Conservation (phyloP, 2,888 invertebrate genomes). For the Mimas tiliae region DNA sequence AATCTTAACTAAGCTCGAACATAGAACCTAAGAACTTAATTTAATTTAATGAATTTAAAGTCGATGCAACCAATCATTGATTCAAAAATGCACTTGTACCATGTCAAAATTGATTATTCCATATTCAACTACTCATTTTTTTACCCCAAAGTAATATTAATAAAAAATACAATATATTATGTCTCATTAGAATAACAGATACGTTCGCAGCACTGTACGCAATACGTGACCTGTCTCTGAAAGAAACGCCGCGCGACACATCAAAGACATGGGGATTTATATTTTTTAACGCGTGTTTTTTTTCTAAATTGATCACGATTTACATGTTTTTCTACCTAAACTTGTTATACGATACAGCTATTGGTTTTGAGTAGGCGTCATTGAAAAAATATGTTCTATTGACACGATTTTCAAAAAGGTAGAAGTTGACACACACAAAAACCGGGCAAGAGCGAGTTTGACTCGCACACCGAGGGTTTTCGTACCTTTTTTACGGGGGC, state of each 20-base stretch:
- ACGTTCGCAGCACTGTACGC: conserved; percentile 5
- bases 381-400: not conserved
- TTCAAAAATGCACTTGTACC: not conserved
- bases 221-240: conserved; percentile 13
- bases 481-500: too few species aligned
- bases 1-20: too few species aligned
- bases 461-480: too few species aligned
- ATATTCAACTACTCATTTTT: not conserved
- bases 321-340: not conserved
- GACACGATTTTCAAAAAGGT: not conserved
- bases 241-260: conserved; percentile 15
- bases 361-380: not conserved
- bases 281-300: conserved; percentile 8
- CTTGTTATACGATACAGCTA: not conserved
- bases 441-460: too few species aligned
- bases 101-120: too few species aligned
- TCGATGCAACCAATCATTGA: not conserved
- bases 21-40: too few species aligned
- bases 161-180: not conserved
- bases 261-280: conserved; percentile 14
- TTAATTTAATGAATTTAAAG: too few species aligned
- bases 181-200: not conserved
- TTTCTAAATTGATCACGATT: conserved; percentile 9
- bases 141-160: not conserved
- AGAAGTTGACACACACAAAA: too few species aligned